Evolutionary conservation across 1,140 invertebrate species (phyloP).

Genomic region (Drosophila saltans): DNA sequence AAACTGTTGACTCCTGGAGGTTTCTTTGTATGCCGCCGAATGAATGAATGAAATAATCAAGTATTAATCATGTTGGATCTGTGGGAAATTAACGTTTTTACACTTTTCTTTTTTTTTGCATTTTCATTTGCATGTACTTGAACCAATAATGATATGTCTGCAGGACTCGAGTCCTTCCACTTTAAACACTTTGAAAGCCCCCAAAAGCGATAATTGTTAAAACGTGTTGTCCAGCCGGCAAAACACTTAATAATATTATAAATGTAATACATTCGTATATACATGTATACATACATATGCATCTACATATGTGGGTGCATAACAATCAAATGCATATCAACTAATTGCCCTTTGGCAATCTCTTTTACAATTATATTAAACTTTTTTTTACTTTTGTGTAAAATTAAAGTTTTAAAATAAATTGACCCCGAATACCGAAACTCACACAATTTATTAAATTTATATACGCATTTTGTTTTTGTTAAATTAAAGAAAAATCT

Average conservation of each 20-base stretch:
- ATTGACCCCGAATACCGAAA: no score
- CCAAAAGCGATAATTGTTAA: constrained; percentile 3
- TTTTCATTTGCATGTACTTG: background rate
- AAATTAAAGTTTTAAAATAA: no score
- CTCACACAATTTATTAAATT: no score
- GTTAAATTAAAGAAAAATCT: no score
- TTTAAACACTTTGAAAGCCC: constrained; percentile 7
- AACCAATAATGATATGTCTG: constrained; percentile 3
- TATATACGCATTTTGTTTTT: no score
- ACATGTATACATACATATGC: no score
- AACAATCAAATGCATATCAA: no score
- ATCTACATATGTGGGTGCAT: no score
- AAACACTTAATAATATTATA: background rate
- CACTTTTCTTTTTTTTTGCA: background rate
- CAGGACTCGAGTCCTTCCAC: background rate
- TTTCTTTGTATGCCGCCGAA: background rate
- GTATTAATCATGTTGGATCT: constrained; percentile 8
- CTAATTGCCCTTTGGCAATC: no score
- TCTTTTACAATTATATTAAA: no score
- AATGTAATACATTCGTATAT: no score
- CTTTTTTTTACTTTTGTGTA: no score
- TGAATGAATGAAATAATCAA: constrained; percentile 12
- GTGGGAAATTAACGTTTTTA: constrained; percentile 6
- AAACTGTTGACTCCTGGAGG: background rate
- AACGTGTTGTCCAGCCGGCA: background rate